Base-by-base conservation (phyloP, 1,140 invertebrate genomes). In the Drosophila mauritiana region DNA sequence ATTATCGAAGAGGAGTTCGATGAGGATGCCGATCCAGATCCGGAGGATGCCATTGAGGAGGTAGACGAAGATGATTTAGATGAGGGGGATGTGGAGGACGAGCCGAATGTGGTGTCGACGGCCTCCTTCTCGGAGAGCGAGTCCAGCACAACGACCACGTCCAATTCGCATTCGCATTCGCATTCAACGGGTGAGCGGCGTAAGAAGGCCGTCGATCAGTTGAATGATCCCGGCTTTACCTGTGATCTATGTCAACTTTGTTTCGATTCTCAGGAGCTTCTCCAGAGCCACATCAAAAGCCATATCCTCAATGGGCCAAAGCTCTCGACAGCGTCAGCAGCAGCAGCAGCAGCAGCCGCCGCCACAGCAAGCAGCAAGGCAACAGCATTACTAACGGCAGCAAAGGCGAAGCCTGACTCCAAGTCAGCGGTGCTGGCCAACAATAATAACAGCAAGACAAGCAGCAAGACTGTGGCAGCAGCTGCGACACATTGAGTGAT, bases 171-270 rank as follows among this genome's bases (percentile, higher is more conserved):
- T 42, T 65, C 83, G 22, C 56, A 74, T 42, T 73, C 83, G 52
- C 76, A 78, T 72, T 84, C 85, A 76, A 89, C 78, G 74, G 84
- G 84, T 84, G 84, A 89, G 77, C 85, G 80, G 73, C 85, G 80
- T 42, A 90, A 82, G 64, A 68, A 67, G 48, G 65, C 67, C 45
- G 55, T 37, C 63, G 80, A 76, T 56, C 67, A 81, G 36, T 49
- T 68, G 78, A 68, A 70, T 70, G 77, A 84, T 81, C 76, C 80
- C 57, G 82, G 85, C 67, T 89, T 74, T 76, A 83, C 89, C 49
- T 92, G 91, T 78, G 91, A 91, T 84, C 80, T 92, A 67, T 92
- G 91, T 83, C 91, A 92, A 77, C 78, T 92, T 73, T 91, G 78
- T 81, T 92, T 92, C 49, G 88, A 92, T 70, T 86, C 90, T 45